A percentile compares a stretch with the other conserved stretches of the same genome.
phyloP scores from a whole-genome alignment of 2,113 vertebrate genomes.

The Channa argus region DNA sequence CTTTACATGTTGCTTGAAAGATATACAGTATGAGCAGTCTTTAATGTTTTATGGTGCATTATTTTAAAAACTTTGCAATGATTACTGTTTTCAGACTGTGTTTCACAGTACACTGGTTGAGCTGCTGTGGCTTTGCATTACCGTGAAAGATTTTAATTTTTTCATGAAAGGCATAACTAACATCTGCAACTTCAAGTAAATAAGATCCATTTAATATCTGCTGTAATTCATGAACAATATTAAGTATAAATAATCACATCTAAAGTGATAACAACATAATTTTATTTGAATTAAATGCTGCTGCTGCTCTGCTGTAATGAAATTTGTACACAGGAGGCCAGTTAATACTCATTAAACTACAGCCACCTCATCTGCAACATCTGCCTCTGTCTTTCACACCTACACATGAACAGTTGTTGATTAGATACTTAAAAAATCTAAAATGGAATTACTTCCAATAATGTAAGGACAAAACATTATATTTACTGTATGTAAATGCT shows the following conservation, averaged over 20 bases:
- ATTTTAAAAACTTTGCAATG: neutral
- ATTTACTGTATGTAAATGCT: neutral
- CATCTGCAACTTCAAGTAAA: neutral
- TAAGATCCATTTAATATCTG: slow-evolving; percentile 19
- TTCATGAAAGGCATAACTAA: slow-evolving; percentile 20
- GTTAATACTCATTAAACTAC: slow-evolving; percentile 51
- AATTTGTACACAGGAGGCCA: slow-evolving; percentile 4
- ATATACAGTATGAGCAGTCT: neutral
- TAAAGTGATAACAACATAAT: slow-evolving; percentile 9
- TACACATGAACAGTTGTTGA: neutral
- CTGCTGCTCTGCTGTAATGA: neutral
- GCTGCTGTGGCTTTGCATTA: neutral
- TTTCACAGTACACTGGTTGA: neutral
- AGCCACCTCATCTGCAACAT: slow-evolving; percentile 38
- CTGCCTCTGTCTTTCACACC: slow-evolving; percentile 35
- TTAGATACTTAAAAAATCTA: neutral
- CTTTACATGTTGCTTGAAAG: neutral
- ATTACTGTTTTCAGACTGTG: slow-evolving; percentile 1
- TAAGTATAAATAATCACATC: slow-evolving; percentile 15
- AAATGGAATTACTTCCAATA: neutral
- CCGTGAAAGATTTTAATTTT: slow-evolving; percentile 1
- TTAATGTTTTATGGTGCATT: neutral
- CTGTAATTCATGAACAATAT: neutral
- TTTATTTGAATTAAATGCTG: slow-evolving; percentile 5
- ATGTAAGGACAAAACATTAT: neutral